phyloP scores from a whole-genome alignment of 2,113 vertebrate genomes.

The Toxostoma redivivum region DNA sequence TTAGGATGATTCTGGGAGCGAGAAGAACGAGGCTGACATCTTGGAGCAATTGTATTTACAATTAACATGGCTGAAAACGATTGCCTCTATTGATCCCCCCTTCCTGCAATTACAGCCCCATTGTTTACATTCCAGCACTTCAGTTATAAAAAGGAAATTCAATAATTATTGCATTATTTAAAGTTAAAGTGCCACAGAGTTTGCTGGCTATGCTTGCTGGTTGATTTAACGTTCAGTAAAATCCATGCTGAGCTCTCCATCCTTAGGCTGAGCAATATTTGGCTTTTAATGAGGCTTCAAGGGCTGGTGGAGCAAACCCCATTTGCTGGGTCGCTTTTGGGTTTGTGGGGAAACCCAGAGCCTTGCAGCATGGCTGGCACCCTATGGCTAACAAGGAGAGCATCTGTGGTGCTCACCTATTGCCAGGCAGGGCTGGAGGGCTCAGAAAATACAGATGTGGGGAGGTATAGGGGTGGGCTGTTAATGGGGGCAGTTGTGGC shows the following conservation, averaged over 20 bases:
- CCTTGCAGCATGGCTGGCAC: background rate
- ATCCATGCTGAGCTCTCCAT: slow-evolving; percentile 80
- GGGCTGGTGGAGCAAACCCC: slow-evolving; percentile 37
- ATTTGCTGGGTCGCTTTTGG: slow-evolving; percentile 2
- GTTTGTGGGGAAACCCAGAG: background rate
- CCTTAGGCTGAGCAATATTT: slow-evolving; percentile 75
- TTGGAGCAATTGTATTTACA: slow-evolving; percentile 93
- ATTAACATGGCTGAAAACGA: slow-evolving; percentile 98
- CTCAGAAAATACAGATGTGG: background rate
- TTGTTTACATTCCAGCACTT: slow-evolving; percentile 99
- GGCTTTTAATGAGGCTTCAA: slow-evolving; percentile 79
- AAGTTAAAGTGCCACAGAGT: slow-evolving; percentile 97
- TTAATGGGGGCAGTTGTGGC: no score
- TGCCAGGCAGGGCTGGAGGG: background rate
- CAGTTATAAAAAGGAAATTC: slow-evolving; percentile 99
- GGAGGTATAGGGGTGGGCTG: background rate
- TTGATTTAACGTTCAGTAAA: slow-evolving; percentile 82
- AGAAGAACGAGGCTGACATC: slow-evolving; percentile 87
- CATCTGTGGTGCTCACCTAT: rapidly evolving
- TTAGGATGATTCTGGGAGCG: slow-evolving; percentile 86
- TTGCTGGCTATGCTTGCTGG: slow-evolving; percentile 82
- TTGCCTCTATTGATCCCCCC: slow-evolving; percentile 98
- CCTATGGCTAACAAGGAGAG: rapidly evolving
- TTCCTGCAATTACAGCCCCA: slow-evolving; percentile 99
- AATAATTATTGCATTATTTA: slow-evolving; percentile 99